Evolutionary conservation across 2,888 invertebrate genomes (phyloP), one percentile per base, ranked within the genome.

Genomic region (Luffia ferchaultella): DNA sequence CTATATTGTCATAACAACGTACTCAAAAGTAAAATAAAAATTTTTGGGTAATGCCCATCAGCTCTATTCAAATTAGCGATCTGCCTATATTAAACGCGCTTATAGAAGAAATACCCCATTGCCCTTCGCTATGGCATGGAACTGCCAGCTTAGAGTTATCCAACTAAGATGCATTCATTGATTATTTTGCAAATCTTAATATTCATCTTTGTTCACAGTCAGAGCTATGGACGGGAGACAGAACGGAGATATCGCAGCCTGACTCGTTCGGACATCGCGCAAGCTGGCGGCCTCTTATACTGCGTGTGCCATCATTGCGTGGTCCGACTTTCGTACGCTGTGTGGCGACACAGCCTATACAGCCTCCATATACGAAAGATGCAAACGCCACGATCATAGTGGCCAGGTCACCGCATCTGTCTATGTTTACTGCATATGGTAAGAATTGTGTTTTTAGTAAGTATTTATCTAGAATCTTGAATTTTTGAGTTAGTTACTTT

Each of bases 371-470:
- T 56, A 57, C 60, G 20, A 63, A 75, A 42, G 57, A 66, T 0
- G 57, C 70, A 1, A 74, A 76, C 51, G 62, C 67, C 0, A 76
- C 64, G 16, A 57, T 82, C 15, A 57, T 70, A 44, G 67, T 82
- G 1, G 77, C 74, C 1, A 60, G 70, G 47, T 75, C 79, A n/a
- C 83, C 82, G 15, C 76, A 79, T 57, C 60, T 79, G 12, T 80
- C 78, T 30, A 79, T 73, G 77, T 80, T 77, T 51, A 80, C 72
- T 52, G 76, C 78, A 55, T 73, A 75, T 62, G 77, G 80, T 79
- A 53, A 59, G 65, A 42, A 20, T 42, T 46, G 50, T 49, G 49
- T 47, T 48, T 50, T 2, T 42, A 16, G 2, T 9, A 40, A 7
- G 12, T 9, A 9, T 7, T 40, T 9, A 40, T 40, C 12, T 40